Evolutionary conservation across 1,140 invertebrate genomes (phyloP).

Genomic region (Sarcophaga peregrina): DNA sequence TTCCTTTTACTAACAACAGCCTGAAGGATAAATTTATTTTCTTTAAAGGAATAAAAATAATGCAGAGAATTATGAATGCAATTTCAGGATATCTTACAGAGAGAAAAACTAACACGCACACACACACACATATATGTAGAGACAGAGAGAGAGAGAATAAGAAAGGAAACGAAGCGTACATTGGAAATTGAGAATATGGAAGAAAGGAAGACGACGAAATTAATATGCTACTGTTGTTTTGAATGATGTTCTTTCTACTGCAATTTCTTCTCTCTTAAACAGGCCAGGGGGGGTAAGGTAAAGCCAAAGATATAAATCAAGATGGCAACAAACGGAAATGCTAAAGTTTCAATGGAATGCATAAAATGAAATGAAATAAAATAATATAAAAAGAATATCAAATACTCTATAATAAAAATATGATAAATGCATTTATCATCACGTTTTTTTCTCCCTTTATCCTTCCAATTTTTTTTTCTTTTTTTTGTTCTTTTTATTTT

Average conservation of each 20-base stretch:
- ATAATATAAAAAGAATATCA: too few species aligned
- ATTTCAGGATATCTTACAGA: constrained; percentile 12
- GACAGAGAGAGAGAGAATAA: neutral
- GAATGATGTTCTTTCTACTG: neutral
- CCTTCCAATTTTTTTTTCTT: too few species aligned
- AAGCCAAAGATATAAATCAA: constrained; percentile 11
- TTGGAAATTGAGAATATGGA: constrained; percentile 19
- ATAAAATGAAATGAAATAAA: neutral
- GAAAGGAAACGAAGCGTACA: constrained; percentile 28
- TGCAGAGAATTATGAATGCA: constrained; percentile 27
- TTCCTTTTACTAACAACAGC: neutral
- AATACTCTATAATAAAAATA: neutral
- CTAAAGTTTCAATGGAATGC: neutral
- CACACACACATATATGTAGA: too few species aligned
- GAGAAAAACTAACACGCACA: too few species aligned
- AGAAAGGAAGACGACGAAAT: neutral
- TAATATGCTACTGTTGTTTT: constrained; percentile 1
- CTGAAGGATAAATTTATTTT: neutral
- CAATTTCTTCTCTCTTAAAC: neutral
- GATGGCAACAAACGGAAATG: neutral
- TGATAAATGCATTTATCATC: constrained; percentile 17
- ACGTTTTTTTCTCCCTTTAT: neutral
- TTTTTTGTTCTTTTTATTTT: too few species aligned
- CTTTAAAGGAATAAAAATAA: neutral
- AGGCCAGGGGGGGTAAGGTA: neutral